Evolutionary conservation across 2,113 vertebrate genomes (phyloP).

Genomic region (Rallus limicola): DNA sequence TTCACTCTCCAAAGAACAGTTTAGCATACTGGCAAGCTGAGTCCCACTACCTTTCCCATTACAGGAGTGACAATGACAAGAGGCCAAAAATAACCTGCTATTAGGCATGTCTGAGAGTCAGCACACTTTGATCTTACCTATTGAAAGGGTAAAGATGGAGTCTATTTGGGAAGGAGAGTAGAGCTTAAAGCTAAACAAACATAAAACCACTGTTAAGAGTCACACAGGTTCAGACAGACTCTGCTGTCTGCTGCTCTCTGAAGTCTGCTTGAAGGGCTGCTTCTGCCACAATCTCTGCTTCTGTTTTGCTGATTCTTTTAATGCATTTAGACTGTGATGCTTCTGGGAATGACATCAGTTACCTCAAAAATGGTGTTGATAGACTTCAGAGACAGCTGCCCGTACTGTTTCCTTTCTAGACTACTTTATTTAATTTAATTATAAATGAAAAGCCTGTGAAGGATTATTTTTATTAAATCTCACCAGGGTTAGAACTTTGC

Average conservation of each 20-base stretch:
- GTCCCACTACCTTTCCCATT: not conserved
- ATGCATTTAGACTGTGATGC: not conserved
- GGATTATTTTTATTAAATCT: not conserved
- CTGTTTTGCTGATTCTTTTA: not conserved
- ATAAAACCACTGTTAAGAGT: not conserved
- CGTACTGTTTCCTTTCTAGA: not conserved
- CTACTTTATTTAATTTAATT: slow-evolving; percentile 8
- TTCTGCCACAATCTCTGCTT: not conserved
- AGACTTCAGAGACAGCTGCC: not conserved
- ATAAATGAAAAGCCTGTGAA: not conserved
- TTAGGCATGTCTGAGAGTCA: not conserved
- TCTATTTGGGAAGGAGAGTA: not conserved
- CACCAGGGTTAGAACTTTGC: not conserved
- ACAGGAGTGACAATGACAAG: not conserved
- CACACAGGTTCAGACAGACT: not conserved
- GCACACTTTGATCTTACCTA: not conserved
- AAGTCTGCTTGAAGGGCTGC: not conserved
- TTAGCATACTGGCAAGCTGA: not conserved
- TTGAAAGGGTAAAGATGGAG: not conserved
- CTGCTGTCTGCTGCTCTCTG: not conserved
- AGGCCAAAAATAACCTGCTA: not conserved
- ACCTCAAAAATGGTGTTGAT: not conserved
- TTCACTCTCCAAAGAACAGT: not conserved
- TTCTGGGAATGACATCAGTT: not conserved
- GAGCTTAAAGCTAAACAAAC: not conserved